Evolutionary conservation across 2,888 invertebrate species (phyloP).

Genomic region (Ryuthela nishihirai): DNA sequence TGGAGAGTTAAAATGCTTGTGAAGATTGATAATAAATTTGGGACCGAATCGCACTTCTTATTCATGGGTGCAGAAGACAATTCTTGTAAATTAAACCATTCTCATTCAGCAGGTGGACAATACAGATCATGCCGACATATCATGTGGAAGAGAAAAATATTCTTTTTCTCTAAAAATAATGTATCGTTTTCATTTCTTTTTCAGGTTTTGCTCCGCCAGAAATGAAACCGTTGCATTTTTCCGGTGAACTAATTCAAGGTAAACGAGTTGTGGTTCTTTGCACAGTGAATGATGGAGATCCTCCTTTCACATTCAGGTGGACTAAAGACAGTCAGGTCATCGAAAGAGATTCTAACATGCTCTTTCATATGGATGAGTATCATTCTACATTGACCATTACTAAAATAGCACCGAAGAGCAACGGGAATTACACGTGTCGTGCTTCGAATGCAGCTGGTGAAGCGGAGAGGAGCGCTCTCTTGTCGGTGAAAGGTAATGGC

Average conservation of each 20-base stretch:
- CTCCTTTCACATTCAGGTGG: conserved; percentile 36
- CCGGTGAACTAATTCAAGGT: background rate
- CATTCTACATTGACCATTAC: conserved; percentile 7
- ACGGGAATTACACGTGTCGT: conserved; percentile 1
- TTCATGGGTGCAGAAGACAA: too few species aligned
- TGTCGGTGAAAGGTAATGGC: background rate
- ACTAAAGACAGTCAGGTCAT: conserved; percentile 7
- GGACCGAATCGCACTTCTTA: too few species aligned
- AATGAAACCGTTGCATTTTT: conserved; percentile 7
- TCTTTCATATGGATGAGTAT: too few species aligned
- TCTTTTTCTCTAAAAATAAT: too few species aligned
- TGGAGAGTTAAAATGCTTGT: too few species aligned
- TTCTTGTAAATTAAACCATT: too few species aligned
- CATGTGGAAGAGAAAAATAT: too few species aligned
- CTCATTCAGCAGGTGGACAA: too few species aligned
- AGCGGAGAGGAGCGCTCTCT: background rate
- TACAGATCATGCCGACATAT: too few species aligned
- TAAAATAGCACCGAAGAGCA: background rate
- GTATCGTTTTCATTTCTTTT: too few species aligned
- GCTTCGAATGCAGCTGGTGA: background rate
- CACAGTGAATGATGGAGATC: conserved; percentile 18
- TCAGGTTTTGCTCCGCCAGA: conserved; percentile 1
- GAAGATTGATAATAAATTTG: too few species aligned
- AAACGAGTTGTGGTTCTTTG: background rate
- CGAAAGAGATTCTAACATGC: background rate